Evolutionary conservation across 1,140 invertebrate species (phyloP).

Genomic region (Marisa cornuarietis): DNA sequence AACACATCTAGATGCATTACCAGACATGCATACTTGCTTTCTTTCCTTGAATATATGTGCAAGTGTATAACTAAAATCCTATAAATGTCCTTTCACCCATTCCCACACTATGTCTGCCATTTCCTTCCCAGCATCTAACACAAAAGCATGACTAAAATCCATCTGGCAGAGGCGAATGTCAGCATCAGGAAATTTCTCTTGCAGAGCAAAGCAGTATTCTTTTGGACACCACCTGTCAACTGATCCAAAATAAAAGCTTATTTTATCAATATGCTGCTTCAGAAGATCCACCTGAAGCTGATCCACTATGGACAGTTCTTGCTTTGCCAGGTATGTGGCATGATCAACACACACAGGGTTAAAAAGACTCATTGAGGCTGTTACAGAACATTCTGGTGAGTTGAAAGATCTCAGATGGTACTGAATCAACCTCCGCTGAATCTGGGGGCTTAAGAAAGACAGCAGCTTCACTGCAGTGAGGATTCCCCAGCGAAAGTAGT

Average conservation of each 20-base stretch:
- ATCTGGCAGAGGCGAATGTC: constrained; percentile 75
- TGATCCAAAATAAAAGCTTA: constrained; percentile 81
- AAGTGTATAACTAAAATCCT: background rate
- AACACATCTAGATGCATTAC: too few species aligned
- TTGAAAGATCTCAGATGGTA: constrained; percentile 52
- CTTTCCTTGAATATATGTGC: too few species aligned
- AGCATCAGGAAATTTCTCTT: constrained; percentile 71
- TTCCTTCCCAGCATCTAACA: constrained; percentile 71
- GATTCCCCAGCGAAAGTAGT: constrained; percentile 70
- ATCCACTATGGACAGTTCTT: constrained; percentile 65
- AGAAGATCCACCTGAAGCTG: constrained; percentile 62
- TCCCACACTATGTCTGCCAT: constrained; percentile 69
- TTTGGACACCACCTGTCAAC: constrained; percentile 81
- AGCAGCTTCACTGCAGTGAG: constrained; percentile 72
- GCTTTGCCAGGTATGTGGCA: constrained; percentile 67
- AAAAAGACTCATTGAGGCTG: constrained; percentile 59
- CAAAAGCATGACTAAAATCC: constrained; percentile 80
- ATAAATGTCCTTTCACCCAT: constrained; percentile 47
- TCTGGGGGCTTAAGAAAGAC: constrained; percentile 69
- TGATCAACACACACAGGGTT: constrained; percentile 62
- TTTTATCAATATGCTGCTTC: constrained; percentile 61
- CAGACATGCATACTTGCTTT: too few species aligned
- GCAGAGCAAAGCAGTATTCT: constrained; percentile 74
- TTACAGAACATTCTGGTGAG: constrained; percentile 56
- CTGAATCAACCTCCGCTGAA: constrained; percentile 45